Percentiles rank a stretch among this genome's conserved stretches.
phyloP scores from a whole-genome alignment of 2,888 invertebrate genomes.

The Drosophila niveifrons region DNA sequence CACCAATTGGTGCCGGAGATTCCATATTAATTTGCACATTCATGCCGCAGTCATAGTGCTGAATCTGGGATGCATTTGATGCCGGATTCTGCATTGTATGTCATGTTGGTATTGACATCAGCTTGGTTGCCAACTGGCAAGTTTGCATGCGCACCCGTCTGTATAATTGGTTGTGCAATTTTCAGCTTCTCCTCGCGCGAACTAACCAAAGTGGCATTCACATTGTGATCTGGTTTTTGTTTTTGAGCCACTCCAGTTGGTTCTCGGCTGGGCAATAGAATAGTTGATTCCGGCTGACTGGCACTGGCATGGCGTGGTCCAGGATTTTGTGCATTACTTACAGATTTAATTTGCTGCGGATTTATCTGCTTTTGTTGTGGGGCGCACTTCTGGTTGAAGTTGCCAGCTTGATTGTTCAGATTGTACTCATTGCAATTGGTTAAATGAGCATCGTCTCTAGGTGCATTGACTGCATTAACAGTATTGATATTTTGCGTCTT shows the following conservation, averaged over 20 bases:
- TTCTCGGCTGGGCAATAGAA: constrained; percentile 55
- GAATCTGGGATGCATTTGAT: constrained; percentile 91
- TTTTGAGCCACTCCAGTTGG: constrained; percentile 55
- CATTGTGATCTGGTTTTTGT: constrained; percentile 67
- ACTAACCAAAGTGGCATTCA: constrained; percentile 52
- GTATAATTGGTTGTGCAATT: constrained; percentile 49
- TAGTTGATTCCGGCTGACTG: constrained; percentile 51
- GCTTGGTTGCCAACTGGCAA: constrained; percentile 74
- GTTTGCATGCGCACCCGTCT: constrained; percentile 49
- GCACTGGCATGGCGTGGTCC: constrained; percentile 54
- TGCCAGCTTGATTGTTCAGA: constrained; percentile 61
- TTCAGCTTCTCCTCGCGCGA: constrained; percentile 70
- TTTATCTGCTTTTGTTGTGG: constrained; percentile 67
- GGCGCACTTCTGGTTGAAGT: constrained; percentile 67
- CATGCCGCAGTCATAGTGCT: constrained; percentile 91
- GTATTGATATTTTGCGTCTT: constrained; percentile 45
- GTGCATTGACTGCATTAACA: constrained; percentile 25
- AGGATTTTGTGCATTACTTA: constrained; percentile 62
- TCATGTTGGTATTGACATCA: constrained; percentile 82
- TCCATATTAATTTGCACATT: constrained; percentile 95
- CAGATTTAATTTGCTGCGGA: constrained; percentile 70
- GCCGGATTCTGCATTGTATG: constrained; percentile 94
- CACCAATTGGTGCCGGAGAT: constrained; percentile 95
- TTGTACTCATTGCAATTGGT: constrained; percentile 68
- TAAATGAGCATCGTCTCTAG: constrained; percentile 59